Conservation (phyloP, 2,888 invertebrate genomes). For the Patella pellucida region DNA sequence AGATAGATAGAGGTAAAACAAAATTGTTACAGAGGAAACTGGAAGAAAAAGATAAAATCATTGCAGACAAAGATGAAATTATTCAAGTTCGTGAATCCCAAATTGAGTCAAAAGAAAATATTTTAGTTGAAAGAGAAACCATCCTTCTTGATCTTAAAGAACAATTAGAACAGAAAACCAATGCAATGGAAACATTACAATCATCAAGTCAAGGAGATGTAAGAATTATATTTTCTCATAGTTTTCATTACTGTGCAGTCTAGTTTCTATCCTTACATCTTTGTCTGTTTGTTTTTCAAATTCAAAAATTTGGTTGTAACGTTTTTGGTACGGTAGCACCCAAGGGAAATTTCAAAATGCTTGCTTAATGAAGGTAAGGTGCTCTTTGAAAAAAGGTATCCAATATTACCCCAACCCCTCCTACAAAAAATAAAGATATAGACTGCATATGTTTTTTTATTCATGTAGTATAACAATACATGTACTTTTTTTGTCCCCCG, state of each 20-base stretch:
- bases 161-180: conserved; percentile 72
- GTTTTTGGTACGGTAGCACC: too few species aligned
- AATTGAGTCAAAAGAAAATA: conserved; percentile 55
- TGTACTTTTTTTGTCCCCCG: too few species aligned
- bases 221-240: not conserved
- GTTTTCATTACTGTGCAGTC: not conserved
- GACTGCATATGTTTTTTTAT: too few species aligned
- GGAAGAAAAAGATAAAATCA: conserved; percentile 63
- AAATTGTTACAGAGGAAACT: conserved; percentile 66
- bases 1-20: conserved; percentile 55
- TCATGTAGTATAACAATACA: too few species aligned
- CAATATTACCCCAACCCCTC: too few species aligned
- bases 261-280: too few species aligned
- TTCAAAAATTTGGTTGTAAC: too few species aligned
- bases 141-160: conserved; percentile 72
- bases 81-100: conserved; percentile 49
- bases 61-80: conserved; percentile 54
- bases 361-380: too few species aligned
- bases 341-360: too few species aligned
- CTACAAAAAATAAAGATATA: too few species aligned
- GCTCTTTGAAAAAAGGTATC: too few species aligned
- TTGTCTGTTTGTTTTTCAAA: too few species aligned
- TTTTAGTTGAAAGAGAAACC: conserved; percentile 61
- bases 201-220: conserved; percentile 23
- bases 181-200: conserved; percentile 54